Percentiles rank a stretch among this genome's conserved stretches.
phyloP scores from a whole-genome alignment of 2,888 invertebrate genomes.

The Megaustenia siamemsis region DNA sequence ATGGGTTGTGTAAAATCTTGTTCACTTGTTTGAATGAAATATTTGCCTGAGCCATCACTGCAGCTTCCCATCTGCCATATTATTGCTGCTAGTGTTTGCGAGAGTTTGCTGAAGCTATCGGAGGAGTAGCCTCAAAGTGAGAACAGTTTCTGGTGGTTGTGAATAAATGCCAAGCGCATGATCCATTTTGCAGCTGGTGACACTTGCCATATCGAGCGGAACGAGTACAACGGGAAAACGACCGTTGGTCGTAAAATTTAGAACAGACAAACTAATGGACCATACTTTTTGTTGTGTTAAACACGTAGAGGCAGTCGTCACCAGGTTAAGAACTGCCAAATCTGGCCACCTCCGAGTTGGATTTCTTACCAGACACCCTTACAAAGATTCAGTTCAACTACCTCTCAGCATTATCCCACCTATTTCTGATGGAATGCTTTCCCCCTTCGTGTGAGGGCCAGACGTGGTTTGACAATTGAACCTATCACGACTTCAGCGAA shows the following conservation, averaged over 20 bases:
- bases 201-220: not conserved
- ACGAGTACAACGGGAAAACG: not conserved
- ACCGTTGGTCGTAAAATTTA: not conserved
- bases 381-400: not conserved
- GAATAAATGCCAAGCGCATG: not conserved
- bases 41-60: too few species aligned
- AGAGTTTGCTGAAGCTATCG: too few species aligned
- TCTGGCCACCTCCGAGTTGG: not conserved
- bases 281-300: not conserved
- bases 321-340: not conserved
- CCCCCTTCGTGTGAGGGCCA: constrained; percentile 29
- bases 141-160: not conserved
- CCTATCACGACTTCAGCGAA: not conserved
- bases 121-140: not conserved
- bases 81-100: too few species aligned
- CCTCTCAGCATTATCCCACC: not conserved
- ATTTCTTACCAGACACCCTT: not conserved
- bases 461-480: constrained; percentile 35
- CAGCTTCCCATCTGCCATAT: too few species aligned
- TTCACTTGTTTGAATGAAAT: too few species aligned
- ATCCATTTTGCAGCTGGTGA: not conserved
- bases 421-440: not conserved
- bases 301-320: not conserved
- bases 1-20: too few species aligned
- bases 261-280: not conserved